Conservation (phyloP, 2,113 vertebrate species). For the Datnioides undecimradiatus region DNA sequence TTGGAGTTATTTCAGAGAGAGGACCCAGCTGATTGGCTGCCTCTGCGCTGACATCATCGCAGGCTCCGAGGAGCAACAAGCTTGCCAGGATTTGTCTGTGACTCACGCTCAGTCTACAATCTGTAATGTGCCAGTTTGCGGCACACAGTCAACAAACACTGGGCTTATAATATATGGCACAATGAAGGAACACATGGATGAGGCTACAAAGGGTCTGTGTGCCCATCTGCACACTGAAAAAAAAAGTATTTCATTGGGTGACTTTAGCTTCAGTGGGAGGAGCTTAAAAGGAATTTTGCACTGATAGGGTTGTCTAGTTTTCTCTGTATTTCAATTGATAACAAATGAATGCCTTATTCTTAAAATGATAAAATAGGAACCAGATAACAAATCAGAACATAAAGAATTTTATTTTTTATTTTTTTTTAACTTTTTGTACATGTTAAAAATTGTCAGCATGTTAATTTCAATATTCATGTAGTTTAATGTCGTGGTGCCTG, state of each 20-base stretch:
- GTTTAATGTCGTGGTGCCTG: background rate
- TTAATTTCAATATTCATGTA: background rate
- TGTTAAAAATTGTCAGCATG: too few relatives aligned
- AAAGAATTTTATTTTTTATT: too few relatives aligned
- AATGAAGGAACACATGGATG: slow-evolving; percentile 56
- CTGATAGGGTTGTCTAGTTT: background rate
- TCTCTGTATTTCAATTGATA: background rate
- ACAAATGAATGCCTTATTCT: background rate
- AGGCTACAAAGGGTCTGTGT: slow-evolving; percentile 37
- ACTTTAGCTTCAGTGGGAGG: background rate
- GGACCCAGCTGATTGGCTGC: slow-evolving; percentile 33
- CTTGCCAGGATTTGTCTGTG: slow-evolving; percentile 60
- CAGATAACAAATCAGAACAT: too few relatives aligned
- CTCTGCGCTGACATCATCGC: slow-evolving; percentile 41
- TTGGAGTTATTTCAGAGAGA: slow-evolving; percentile 30
- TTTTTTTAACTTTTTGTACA: too few relatives aligned
- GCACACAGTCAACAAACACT: slow-evolving; percentile 61
- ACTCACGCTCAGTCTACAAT: slow-evolving; percentile 54
- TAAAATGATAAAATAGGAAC: too few relatives aligned
- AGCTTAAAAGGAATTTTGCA: background rate
- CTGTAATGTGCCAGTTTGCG: slow-evolving; percentile 56
- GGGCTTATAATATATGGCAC: slow-evolving; percentile 44
- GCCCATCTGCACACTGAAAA: slow-evolving; percentile 41
- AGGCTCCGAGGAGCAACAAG: slow-evolving; percentile 34
- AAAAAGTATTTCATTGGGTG: background rate